A percentile compares a stretch with the other conserved stretches of the same genome.
Evolutionary conservation across 2,113 vertebrate species (phyloP).

Genomic region (Leptodactylus fuscus): DNA sequence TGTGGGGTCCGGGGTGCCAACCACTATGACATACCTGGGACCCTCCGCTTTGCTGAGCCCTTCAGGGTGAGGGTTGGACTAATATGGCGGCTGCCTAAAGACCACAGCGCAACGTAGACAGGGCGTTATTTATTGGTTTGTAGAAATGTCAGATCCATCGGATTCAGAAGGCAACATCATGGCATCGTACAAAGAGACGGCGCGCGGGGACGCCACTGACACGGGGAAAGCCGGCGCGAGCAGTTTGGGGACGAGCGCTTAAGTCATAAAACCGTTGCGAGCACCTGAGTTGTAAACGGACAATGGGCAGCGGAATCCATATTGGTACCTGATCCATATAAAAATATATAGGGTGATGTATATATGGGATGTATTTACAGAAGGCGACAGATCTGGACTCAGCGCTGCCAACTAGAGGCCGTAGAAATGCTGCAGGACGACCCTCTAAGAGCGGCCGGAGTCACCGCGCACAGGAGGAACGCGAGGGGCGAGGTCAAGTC

Average conservation of each 20-base stretch:
- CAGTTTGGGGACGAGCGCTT: not conserved
- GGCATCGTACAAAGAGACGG: not conserved
- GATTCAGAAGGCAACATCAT: not conserved
- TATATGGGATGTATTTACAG: not conserved
- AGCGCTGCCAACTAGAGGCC: not conserved
- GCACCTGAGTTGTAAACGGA: not conserved
- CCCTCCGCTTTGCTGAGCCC: no score
- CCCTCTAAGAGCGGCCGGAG: not conserved
- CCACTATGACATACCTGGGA: no score
- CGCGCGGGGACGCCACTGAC: not conserved
- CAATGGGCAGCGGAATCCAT: not conserved
- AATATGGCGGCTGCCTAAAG: not conserved
- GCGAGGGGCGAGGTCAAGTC: not conserved
- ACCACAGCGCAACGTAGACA: not conserved
- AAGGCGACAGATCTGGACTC: not conserved
- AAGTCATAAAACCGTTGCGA: not conserved
- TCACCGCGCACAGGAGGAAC: not conserved
- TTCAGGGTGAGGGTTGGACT: no score
- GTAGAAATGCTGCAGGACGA: conserved; percentile 23
- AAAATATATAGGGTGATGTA: conserved; percentile 29
- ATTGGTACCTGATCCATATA: not conserved
- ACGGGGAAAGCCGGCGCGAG: not conserved
- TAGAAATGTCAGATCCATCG: not conserved
- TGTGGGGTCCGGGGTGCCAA: no score
- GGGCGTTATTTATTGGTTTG: conserved; percentile 9